Conservation (phyloP, 2,888 invertebrate genomes). For the Tenodera sinensis region DNA sequence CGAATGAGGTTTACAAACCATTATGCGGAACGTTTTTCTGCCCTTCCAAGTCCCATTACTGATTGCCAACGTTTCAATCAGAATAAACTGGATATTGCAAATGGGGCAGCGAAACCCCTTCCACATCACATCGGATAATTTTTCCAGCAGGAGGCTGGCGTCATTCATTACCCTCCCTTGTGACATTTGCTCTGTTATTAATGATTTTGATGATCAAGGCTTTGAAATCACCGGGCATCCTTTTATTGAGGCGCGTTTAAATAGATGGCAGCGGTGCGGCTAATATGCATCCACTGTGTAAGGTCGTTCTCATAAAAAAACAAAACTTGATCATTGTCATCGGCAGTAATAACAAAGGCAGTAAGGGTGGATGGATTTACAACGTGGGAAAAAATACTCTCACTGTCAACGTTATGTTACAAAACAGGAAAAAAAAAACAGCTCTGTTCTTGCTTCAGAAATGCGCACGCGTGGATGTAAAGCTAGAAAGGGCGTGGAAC, state of each 20-base stretch:
- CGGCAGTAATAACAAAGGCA: neutral
- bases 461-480: neutral
- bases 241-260: neutral
- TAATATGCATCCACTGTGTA: neutral
- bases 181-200: neutral
- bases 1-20: neutral
- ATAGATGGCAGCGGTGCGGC: neutral
- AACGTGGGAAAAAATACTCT: neutral
- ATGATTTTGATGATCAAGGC: neutral
- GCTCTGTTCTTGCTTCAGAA: neutral
- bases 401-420: neutral
- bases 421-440: neutral
- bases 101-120: neutral
- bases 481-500: no score
- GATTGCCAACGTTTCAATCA: neutral
- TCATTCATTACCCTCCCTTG: neutral
- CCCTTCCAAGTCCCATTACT: neutral
- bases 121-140: neutral
- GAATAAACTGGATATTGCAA: neutral
- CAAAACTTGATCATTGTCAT: neutral
- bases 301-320: slow-evolving; percentile 14
- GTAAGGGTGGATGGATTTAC: neutral
- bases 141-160: neutral
- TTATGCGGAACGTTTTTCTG: neutral
- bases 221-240: neutral